phyloP scores from a whole-genome alignment of 2,888 invertebrate genomes.

The Pammene fasciana region DNA sequence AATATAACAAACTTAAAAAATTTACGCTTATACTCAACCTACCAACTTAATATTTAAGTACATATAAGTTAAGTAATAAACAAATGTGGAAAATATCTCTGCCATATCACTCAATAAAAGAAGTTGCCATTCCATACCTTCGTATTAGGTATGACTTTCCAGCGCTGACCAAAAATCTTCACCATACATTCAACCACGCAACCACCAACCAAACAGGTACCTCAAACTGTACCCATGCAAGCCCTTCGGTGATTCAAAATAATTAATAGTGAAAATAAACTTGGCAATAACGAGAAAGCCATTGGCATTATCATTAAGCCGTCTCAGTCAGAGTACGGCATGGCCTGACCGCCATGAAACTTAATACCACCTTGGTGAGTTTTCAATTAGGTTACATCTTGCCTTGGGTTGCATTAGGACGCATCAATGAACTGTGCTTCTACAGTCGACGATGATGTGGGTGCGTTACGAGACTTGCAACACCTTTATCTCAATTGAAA shows the following conservation, averaged over 20 bases:
- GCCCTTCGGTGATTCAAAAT: conserved; percentile 37
- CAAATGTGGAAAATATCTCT: no score
- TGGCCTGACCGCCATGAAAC: conserved; percentile 65
- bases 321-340: conserved; percentile 47
- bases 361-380: conserved; percentile 60
- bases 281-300: conserved; percentile 48
- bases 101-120: no score
- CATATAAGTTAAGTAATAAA: no score
- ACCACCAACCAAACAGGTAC: not conserved
- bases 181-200: not conserved
- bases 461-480: not conserved
- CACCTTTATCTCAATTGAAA: no score
- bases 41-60: no score
- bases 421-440: conserved; percentile 8
- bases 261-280: conserved; percentile 38
- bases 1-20: no score
- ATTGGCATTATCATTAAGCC: conserved; percentile 60
- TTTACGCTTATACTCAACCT: no score
- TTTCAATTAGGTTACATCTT: conserved; percentile 69
- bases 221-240: conserved; percentile 16
- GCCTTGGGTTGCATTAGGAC: conserved; percentile 57
- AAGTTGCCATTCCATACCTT: no score
- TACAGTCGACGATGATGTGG: not conserved
- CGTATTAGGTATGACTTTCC: no score
- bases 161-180: not conserved